Evolutionary conservation across 2,797 vertebrate genomes (phyloP), one percentile per base, ranked within the genome.

Genomic region (Takifugu ocellatus): DNA sequence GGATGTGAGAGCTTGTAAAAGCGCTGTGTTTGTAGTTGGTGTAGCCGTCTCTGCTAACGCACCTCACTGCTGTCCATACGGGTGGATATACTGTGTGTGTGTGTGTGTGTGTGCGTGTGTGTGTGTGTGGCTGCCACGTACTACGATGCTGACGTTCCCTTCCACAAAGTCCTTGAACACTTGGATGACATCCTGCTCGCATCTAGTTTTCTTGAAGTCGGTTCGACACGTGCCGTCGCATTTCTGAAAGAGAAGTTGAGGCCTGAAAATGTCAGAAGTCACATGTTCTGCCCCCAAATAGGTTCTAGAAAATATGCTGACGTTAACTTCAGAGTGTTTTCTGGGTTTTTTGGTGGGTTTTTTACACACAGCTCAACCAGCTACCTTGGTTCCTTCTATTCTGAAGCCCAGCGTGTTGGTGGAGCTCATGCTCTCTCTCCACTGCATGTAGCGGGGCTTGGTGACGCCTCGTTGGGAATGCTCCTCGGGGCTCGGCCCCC

Each of bases 371-470:
- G 21, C 21, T 33, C 31, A 1, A 10, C 8, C 31, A 3, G 31
- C 31, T 86, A 99, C 97, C 96, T 97, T 99, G 82, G 95, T 94
- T 17, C 97, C 97, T 75, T 99, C 97, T 53, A 99, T 97, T 75
- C 97, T 94, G 90, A 98, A 99, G 73, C 97, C 97, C 54, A 99
- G 88, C 1, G 94, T 97, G 83, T 94, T 92, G 68, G 94, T 96
- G 75, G 97, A 98, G 87, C 97, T 99, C 80, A 98, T 91, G 49
- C 92, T 95, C 79, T 99, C 97, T 73, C 97, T 94, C 97, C 97
- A 99, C 81, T 98, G 97, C 97, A 99, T 99, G 88, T 99, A 99
- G 39, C 97, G 93, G 2, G 94, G 95, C 70, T 99, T 99, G 72
- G 95, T 98, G 59, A 99, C 93, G 0, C 92, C 96, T 11, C 78